Evolutionary conservation across 2,888 invertebrate species (phyloP).

Genomic region (Melieria omissa): DNA sequence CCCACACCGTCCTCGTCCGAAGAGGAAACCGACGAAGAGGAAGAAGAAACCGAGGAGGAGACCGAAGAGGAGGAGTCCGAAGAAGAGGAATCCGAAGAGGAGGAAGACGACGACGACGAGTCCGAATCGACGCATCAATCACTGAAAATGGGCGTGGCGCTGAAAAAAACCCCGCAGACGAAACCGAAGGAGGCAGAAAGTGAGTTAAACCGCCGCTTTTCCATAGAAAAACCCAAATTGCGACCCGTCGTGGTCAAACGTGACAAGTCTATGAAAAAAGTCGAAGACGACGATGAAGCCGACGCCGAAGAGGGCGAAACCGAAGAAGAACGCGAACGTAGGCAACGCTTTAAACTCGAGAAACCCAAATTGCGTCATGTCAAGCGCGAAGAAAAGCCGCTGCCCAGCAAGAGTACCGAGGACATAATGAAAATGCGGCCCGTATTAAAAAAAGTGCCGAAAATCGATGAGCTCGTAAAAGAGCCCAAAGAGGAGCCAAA

Average conservation of each 20-base stretch:
- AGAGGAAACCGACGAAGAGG: slow-evolving; percentile 50
- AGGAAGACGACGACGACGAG: slow-evolving; percentile 38
- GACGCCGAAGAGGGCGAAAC: slow-evolving; percentile 63
- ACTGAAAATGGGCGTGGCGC: not conserved
- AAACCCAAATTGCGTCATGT: slow-evolving; percentile 64
- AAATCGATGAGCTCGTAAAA: slow-evolving; percentile 63
- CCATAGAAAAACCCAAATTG: slow-evolving; percentile 64
- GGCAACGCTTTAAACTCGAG: slow-evolving; percentile 63
- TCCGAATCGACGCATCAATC: slow-evolving; percentile 29
- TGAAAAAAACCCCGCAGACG: slow-evolving; percentile 46
- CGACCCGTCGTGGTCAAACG: slow-evolving; percentile 63
- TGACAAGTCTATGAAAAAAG: slow-evolving; percentile 63
- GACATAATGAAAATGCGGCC: slow-evolving; percentile 63
- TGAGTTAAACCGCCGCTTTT: slow-evolving; percentile 64
- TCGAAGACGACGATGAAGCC: slow-evolving; percentile 57
- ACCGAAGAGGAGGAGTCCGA: slow-evolving; percentile 46
- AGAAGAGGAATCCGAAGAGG: slow-evolving; percentile 47
- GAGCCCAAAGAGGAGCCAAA: slow-evolving; percentile 61
- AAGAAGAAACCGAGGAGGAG: slow-evolving; percentile 40
- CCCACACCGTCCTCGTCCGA: slow-evolving; percentile 59
- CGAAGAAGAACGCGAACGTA: slow-evolving; percentile 61
- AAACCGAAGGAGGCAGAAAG: slow-evolving; percentile 62
- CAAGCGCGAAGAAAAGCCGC: slow-evolving; percentile 64
- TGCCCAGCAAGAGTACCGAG: slow-evolving; percentile 62
- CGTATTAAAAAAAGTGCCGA: slow-evolving; percentile 64